A percentile compares a stretch with the other conserved stretches of the same genome.
phyloP scores from a whole-genome alignment of 2,113 vertebrate species.

The Albula glossodonta region DNA sequence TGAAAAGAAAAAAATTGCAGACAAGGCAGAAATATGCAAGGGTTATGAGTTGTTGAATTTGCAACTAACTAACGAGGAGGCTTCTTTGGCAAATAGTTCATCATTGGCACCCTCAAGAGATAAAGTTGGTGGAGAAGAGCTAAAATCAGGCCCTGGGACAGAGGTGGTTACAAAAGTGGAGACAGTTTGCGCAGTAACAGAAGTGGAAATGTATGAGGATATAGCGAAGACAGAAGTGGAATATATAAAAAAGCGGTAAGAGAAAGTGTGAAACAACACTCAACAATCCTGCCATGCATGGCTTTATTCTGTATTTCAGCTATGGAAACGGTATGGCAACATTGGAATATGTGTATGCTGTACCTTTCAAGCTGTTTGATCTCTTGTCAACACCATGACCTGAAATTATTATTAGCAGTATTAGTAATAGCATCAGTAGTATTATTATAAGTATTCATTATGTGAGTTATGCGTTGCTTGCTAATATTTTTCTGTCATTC shows the following conservation, averaged over 20 bases:
- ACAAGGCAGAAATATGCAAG: constrained; percentile 19
- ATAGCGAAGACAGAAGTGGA: constrained; percentile 9
- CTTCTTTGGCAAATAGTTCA: background rate
- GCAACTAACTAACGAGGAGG: background rate
- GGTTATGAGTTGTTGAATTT: background rate
- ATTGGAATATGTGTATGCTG: background rate
- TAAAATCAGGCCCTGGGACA: background rate
- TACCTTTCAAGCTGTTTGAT: background rate
- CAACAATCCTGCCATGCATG: background rate
- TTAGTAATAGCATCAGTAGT: too few species aligned
- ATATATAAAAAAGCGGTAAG: constrained; percentile 34
- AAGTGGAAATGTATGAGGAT: background rate
- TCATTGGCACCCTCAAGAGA: constrained; percentile 6
- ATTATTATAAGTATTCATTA: too few species aligned
- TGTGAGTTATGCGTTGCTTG: too few species aligned
- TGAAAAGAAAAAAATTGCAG: constrained; percentile 12
- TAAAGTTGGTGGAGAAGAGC: constrained; percentile 4
- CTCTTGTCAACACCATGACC: background rate
- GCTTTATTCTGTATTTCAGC: background rate
- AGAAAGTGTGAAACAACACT: background rate
- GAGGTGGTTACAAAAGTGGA: background rate
- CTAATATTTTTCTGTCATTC: too few species aligned
- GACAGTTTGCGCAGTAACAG: background rate
- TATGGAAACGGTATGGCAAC: background rate
- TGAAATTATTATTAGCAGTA: too few species aligned